Percentiles rank a stretch among this genome's conserved stretches.
Evolutionary conservation across 1,140 invertebrate species (phyloP).

Genomic region (Calliphora vicina): DNA sequence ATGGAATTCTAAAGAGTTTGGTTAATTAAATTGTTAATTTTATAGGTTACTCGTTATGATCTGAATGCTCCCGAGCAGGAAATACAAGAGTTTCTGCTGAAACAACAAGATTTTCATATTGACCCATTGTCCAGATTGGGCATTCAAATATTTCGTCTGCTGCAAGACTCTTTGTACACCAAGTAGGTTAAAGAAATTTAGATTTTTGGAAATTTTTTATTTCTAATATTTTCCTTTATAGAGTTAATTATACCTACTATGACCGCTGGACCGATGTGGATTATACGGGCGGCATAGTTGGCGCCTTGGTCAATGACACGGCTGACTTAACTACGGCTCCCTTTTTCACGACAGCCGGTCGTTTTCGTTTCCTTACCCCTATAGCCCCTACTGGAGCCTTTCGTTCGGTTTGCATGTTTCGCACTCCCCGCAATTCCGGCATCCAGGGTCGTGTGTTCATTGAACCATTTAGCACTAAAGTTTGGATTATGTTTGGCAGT

Average conservation of each 20-base stretch:
- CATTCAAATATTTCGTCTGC: slow-evolving; percentile 43
- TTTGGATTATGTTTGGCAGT: slow-evolving; percentile 50
- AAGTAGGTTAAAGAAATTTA: slow-evolving; percentile 43
- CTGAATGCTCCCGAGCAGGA: background rate
- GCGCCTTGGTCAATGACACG: slow-evolving; percentile 41
- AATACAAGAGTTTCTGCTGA: slow-evolving; percentile 19
- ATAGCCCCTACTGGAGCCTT: slow-evolving; percentile 46
- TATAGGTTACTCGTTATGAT: slow-evolving; percentile 26
- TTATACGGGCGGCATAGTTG: slow-evolving; percentile 49
- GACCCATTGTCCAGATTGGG: slow-evolving; percentile 43
- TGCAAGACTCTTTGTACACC: slow-evolving; percentile 48
- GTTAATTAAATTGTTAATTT: background rate
- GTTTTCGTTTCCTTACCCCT: slow-evolving; percentile 39
- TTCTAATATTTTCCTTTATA: slow-evolving; percentile 18
- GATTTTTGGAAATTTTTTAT: background rate
- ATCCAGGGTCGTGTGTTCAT: slow-evolving; percentile 50
- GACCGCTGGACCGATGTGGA: slow-evolving; percentile 54
- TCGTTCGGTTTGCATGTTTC: slow-evolving; percentile 57
- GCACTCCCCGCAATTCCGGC: slow-evolving; percentile 46
- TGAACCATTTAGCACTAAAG: slow-evolving; percentile 51
- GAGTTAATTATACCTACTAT: slow-evolving; percentile 44
- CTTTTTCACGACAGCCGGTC: slow-evolving; percentile 43
- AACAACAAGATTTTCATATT: slow-evolving; percentile 9
- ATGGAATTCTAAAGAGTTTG: slow-evolving; percentile 39
- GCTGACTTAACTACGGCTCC: slow-evolving; percentile 48